Evolutionary conservation across 2,797 vertebrate species (phyloP).

Genomic region (Limnodromus scolopaceus): DNA sequence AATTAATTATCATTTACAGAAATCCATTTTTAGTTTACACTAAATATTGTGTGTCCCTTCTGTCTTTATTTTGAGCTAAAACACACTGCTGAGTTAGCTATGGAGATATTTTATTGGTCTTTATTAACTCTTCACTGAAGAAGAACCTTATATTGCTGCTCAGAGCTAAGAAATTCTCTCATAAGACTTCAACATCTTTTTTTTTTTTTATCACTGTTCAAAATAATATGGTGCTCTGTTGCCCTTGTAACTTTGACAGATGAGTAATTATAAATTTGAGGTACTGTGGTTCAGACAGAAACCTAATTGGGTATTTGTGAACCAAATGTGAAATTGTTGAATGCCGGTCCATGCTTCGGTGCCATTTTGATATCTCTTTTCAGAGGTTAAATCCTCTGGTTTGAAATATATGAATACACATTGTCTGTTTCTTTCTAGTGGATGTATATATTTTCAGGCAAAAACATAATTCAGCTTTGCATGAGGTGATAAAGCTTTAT

Average conservation of each 20-base stretch:
- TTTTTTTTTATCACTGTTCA: not conserved
- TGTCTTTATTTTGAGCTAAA: slow-evolving; percentile 4
- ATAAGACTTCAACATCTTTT: not conserved
- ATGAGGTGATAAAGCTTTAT: slow-evolving; percentile 12
- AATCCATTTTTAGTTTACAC: not conserved
- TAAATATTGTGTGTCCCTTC: not conserved
- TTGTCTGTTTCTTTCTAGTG: not conserved
- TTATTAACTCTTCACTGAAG: not conserved
- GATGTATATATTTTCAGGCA: not conserved
- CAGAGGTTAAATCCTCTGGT: slow-evolving; percentile 53
- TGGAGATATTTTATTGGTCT: not conserved
- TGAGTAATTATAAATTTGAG: slow-evolving; percentile 72
- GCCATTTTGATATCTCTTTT: slow-evolving; percentile 67
- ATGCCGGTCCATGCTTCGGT: slow-evolving; percentile 25
- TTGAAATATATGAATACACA: slow-evolving; percentile 27
- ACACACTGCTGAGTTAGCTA: not conserved
- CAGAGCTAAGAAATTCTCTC: slow-evolving; percentile 1
- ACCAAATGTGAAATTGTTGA: slow-evolving; percentile 54
- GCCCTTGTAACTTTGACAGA: slow-evolving; percentile 62
- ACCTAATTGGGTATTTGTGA: slow-evolving; percentile 73
- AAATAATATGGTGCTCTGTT: slow-evolving; percentile 22
- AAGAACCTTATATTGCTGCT: not conserved
- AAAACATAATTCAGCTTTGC: not conserved
- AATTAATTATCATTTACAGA: not conserved
- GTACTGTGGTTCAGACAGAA: slow-evolving; percentile 40